phyloP scores from a whole-genome alignment of 2,888 invertebrate species.

The Aspidapion aeneum region DNA sequence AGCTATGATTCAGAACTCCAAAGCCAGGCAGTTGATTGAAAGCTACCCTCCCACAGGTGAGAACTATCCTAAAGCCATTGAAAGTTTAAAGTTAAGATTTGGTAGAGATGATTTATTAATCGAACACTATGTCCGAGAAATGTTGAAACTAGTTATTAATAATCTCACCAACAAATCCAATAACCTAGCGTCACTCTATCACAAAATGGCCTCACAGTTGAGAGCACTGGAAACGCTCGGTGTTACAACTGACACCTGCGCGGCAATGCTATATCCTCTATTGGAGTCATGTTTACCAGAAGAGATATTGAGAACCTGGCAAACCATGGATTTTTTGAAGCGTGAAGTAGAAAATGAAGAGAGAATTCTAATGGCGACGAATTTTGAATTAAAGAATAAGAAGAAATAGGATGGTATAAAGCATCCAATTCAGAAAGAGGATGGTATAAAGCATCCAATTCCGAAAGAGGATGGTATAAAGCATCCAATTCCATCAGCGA shows the following conservation, averaged over 20 bases:
- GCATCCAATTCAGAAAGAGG: not conserved
- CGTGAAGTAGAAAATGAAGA: not conserved
- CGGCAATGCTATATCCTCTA: not conserved
- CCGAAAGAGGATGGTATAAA: too few relatives aligned
- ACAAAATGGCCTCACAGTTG: not conserved
- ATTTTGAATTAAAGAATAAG: not conserved
- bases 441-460: too few relatives aligned
- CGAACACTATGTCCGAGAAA: not conserved
- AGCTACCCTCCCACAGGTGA: not conserved
- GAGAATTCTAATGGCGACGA: not conserved
- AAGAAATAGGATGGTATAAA: not conserved
- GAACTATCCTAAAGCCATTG: not conserved
- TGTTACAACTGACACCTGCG: not conserved
- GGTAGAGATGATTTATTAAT: not conserved
- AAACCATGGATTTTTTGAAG: not conserved
- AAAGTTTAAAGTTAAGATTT: not conserved
- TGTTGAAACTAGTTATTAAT: not conserved
- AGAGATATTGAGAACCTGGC: not conserved
- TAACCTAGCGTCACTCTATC: not conserved
- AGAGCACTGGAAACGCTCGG: not conserved
- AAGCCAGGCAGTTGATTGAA: not conserved
- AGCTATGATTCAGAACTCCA: not conserved
- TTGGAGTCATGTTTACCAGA: not conserved
- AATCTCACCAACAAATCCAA: not conserved
- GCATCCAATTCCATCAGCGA: too few relatives aligned